These are phyloP conservation scores for Pantelozetes paolii DNA, from an alignment of 2,888 invertebrate genomes.

Conservation along the genomic window DNA sequence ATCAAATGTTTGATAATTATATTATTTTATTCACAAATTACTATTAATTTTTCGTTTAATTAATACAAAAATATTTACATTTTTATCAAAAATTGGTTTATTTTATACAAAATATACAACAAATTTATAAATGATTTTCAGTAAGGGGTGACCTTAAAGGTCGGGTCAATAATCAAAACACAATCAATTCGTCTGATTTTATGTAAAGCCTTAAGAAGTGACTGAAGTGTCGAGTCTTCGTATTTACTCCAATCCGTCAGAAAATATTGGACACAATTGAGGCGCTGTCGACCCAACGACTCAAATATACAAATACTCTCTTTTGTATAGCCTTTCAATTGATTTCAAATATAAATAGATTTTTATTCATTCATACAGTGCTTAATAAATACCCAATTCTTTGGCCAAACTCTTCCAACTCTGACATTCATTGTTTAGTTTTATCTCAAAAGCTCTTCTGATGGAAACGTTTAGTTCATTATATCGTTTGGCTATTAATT, in stretches of 20 bases:
- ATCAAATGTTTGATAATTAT: no score
- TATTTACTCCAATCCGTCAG: constrained; percentile 22
- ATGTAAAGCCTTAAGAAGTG: constrained; percentile 27
- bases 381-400: constrained; percentile 36
- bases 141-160: constrained; percentile 13
- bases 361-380: background rate
- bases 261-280: constrained; percentile 27
- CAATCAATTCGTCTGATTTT: constrained; percentile 40
- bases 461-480: constrained; percentile 4
- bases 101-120: constrained; percentile 5
- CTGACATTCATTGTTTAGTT: constrained; percentile 23
- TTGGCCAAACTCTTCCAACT: constrained; percentile 36
- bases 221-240: background rate
- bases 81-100: no score
- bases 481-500: constrained; percentile 1
- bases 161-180: constrained; percentile 19
- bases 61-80: no score
- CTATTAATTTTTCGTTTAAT: no score
- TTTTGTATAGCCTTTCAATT: background rate
- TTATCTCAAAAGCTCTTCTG: constrained; percentile 26
- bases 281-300: constrained; percentile 13
- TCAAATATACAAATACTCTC: constrained; percentile 8
- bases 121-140: background rate
- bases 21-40: no score
- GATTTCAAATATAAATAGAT: background rate